Percentiles rank a stretch among this genome's conserved stretches.
Evolutionary conservation across 1,140 invertebrate genomes (phyloP).

Genomic region (Leptinotarsa defecta): DNA sequence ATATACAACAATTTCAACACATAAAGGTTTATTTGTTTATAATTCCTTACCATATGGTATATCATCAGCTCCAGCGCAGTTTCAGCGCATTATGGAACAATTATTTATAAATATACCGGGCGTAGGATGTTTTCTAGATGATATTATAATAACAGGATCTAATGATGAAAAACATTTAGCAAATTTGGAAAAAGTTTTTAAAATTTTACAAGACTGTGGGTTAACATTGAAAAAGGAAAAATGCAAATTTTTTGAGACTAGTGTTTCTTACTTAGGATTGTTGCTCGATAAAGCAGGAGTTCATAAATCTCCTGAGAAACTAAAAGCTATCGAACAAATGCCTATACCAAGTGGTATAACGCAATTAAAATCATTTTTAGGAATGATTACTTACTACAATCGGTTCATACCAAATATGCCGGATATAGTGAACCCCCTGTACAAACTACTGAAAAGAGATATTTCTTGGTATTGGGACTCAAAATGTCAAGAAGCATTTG

Average conservation of each 20-base stretch:
- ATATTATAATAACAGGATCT: conserved; percentile 39
- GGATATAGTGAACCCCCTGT: conserved; percentile 36
- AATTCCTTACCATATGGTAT: conserved; percentile 59
- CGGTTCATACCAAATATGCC: conserved; percentile 48
- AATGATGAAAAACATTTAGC: conserved; percentile 38
- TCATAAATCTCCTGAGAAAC: conserved; percentile 44
- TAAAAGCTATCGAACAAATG: conserved; percentile 51
- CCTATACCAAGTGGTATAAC: conserved; percentile 38
- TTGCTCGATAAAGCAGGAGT: conserved; percentile 49
- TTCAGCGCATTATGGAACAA: conserved; percentile 50
- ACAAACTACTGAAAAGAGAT: conserved; percentile 42
- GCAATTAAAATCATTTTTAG: conserved; percentile 20
- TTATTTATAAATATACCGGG: conserved; percentile 47
- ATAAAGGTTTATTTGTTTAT: conserved; percentile 47
- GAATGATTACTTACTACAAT: conserved; percentile 47
- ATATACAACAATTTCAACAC: conserved; percentile 37
- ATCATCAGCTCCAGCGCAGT: conserved; percentile 56
- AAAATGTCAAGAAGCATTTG: conserved; percentile 41
- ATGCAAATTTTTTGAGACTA: conserved; percentile 2
- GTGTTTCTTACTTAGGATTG: conserved; percentile 48
- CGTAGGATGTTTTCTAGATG: conserved; percentile 50
- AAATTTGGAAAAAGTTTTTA: conserved; percentile 21
- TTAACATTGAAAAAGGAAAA: conserved; percentile 15
- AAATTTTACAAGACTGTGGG: conserved; percentile 35
- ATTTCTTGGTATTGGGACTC: conserved; percentile 52